phyloP scores from a whole-genome alignment of 2,797 vertebrate genomes.

The Spinus olivaceus region DNA sequence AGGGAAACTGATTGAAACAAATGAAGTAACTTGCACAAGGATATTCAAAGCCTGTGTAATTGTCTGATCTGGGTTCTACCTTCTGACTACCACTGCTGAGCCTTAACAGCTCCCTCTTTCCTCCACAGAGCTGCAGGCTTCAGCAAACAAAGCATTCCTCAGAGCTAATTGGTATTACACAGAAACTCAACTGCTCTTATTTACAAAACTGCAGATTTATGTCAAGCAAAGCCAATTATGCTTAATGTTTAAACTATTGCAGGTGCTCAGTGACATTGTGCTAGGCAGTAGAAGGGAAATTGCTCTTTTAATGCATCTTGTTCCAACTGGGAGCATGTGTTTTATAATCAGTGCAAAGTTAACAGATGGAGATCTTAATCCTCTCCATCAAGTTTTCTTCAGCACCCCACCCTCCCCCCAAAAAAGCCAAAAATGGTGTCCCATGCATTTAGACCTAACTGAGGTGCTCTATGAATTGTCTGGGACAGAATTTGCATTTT shows the following conservation, averaged over 20 bases:
- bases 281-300: conserved; percentile 76
- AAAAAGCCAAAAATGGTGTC: neutral
- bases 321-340: conserved; percentile 69
- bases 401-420: too few relatives aligned
- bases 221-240: conserved; percentile 83
- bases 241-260: conserved; percentile 83
- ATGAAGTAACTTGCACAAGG: neutral
- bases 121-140: conserved; percentile 70
- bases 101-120: conserved; percentile 27
- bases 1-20: neutral
- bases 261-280: conserved; percentile 81
- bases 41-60: neutral
- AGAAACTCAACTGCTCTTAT: conserved; percentile 79
- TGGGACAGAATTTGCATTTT: neutral
- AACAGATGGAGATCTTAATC: conserved; percentile 71
- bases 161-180: conserved; percentile 78
- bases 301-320: conserved; percentile 72
- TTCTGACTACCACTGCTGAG: neutral
- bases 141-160: conserved; percentile 78
- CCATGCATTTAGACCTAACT: neutral
- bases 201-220: conserved; percentile 83
- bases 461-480: neutral
- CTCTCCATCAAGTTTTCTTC: neutral
- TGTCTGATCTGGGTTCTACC: neutral
- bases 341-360: conserved; percentile 62